These are phyloP conservation scores for Petrosia ficiformis DNA, from an alignment of 37 sponge, comb jelly and placozoan species.

Conservation along the genomic window DNA sequence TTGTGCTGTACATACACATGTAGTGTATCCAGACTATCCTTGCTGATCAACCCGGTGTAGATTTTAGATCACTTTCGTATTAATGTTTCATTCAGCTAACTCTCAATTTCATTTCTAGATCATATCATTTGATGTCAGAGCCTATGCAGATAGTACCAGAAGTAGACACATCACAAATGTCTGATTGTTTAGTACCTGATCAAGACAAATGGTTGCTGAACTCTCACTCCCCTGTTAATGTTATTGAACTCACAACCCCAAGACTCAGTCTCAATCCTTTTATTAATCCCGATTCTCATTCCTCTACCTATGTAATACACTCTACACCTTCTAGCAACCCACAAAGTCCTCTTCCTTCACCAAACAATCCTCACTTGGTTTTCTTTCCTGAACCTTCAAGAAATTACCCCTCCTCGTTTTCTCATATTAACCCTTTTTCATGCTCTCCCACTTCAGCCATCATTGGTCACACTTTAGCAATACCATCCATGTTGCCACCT, in stretches of 20 bases:
- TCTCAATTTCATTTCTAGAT: background rate
- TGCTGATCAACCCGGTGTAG: too few species aligned
- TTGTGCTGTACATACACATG: too few species aligned
- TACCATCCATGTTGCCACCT: too few species aligned
- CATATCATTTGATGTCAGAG: background rate
- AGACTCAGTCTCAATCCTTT: background rate
- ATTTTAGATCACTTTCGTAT: too few species aligned
- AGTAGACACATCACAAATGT: background rate
- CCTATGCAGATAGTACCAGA: conserved; percentile 40
- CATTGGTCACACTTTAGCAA: background rate
- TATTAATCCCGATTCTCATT: background rate
- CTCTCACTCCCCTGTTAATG: background rate
- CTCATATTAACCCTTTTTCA: background rate
- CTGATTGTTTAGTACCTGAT: conserved; percentile 41
- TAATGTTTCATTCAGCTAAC: too few species aligned
- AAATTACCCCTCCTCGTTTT: background rate
- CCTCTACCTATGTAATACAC: background rate
- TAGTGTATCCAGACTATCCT: too few species aligned
- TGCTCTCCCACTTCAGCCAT: background rate
- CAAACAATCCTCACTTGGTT: background rate
- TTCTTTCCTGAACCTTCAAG: background rate
- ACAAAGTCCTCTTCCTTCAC: background rate
- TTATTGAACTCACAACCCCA: background rate
- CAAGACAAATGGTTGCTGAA: background rate
- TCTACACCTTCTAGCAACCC: background rate